Evolutionary conservation across 1,140 invertebrate genomes (phyloP).

Genomic region (Drosophila pseudoobscura): DNA sequence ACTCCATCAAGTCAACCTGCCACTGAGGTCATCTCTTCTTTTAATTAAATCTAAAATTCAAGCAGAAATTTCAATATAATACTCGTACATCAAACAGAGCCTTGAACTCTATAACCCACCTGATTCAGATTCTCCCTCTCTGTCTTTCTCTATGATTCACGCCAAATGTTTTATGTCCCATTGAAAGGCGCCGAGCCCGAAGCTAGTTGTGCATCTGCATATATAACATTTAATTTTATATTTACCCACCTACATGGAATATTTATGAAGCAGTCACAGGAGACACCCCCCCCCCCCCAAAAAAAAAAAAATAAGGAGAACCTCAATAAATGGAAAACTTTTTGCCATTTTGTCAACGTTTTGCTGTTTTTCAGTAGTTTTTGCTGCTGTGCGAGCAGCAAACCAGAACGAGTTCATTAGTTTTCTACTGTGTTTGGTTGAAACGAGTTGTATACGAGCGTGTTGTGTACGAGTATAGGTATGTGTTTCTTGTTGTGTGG

Average conservation of each 20-base stretch:
- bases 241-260: slow-evolving; percentile 41
- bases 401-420: slow-evolving; percentile 69
- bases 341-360: slow-evolving; percentile 58
- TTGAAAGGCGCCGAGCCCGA: slow-evolving; percentile 4
- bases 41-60: neutral
- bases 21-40: too few relatives aligned
- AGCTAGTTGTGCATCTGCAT: neutral
- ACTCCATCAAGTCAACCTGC: too few relatives aligned
- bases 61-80: neutral
- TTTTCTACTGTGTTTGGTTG: slow-evolving; percentile 37
- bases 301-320: neutral
- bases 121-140: slow-evolving; percentile 22
- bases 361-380: slow-evolving; percentile 21
- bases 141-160: slow-evolving; percentile 6
- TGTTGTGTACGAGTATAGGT: neutral
- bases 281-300: neutral
- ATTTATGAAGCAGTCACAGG: slow-evolving; percentile 44
- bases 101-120: neutral
- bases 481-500: slow-evolving; percentile 16
- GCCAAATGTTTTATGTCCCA: slow-evolving; percentile 31
- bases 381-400: slow-evolving; percentile 22
- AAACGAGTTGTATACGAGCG: neutral
- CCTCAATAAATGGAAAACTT: slow-evolving; percentile 16
- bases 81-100: neutral
- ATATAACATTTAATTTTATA: slow-evolving; percentile 63